Evolutionary conservation across 2,113 vertebrate species (phyloP), one percentile per base, ranked within the genome.

Genomic region (Cyanoramphus novaezelandiae): DNA sequence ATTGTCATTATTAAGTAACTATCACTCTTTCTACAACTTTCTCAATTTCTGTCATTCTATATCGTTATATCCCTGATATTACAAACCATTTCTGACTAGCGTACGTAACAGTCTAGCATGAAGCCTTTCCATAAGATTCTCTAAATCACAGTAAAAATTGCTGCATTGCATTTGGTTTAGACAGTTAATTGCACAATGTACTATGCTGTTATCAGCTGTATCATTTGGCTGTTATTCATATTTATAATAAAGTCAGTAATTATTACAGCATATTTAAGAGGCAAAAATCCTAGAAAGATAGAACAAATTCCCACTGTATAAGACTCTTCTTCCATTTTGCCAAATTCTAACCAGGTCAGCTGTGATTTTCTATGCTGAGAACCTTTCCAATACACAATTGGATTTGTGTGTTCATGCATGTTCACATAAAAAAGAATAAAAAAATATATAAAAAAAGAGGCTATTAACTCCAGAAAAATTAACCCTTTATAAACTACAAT

Each of bases 81-180:
- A 71, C 62, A 88, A 90, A 95, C 81, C 14, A 37, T 63, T 95
- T 75, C 84, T 91, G 90, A 95, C 87, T 65, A 63, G 29, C 24
- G 1, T 4, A 4, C 39, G 13, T 10, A 93, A 74, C 53, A 85
- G 20, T 3, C 17, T 14, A 50, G 63, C 12, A 33, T 29, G 41
- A 90, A 76, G 31, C 6, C 33, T 71, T 88, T 82, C 65, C 57
- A 21, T 24, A 69, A 91, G 43, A 52, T 33, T 69, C 46, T 35
- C 17, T 41, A 52, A 63, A 24, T 59, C 47, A 31, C 44, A 44
- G 37, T 46, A 88, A 93, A 93, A 97, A 67, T 35, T 86, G 67
- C 53, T 50, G 52, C 37, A 85, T 1, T 72, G 52, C 44, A 29
- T 53, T 64, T 75, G 21, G 35, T 71, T 95, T 85, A 59, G n/a